Base-by-base conservation (phyloP, 2,797 vertebrate genomes). In the Centropyge bicolor region DNA sequence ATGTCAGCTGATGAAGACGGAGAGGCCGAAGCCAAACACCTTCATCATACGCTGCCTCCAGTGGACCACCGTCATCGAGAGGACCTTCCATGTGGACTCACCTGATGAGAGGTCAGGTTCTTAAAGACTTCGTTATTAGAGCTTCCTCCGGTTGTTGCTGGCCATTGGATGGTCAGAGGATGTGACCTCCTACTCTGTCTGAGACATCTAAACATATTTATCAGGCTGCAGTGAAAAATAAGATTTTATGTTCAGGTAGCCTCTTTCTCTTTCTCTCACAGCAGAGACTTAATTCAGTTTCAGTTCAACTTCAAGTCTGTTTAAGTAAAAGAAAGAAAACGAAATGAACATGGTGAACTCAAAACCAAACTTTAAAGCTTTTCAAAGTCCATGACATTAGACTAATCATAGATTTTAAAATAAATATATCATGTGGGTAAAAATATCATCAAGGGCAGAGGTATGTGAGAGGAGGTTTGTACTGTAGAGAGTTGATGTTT, bases 31-130 rank as follows among this genome's bases (percentile, higher is more conserved):
- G 94, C 97, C 98, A 80, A 99, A 98, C 94, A 99, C 97, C 60
- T 99, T 99, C 93, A 98, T 99, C 92, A 99, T 99, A 88, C 96
- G 98, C 94, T 99, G 98, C 95, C 97, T 98, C 78, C 98, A 99
- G 90, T 99, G 98, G 97, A 99, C 98, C 89, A 99, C 98, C 27
- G 97, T 99, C 84, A 99, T 99, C 89, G 98, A 99, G 91, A 96
- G 98, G 87, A 99, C 98, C 14, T 99, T 99, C 92, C 98, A 99
- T 0, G 97, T 99, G 90, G 98, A 99, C 92, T 96, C 97, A 41
- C 97, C 97, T 8, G 97, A 99, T 63, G 98, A 99, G 93, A 96
- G 98, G 98, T 99, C 90, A 94, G 95, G 81, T 46, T 45, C 13
- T 24, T 8, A 6, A 22, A 61, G 51, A 66, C 49, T 19, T 16